phyloP scores from a whole-genome alignment of 2,888 invertebrate genomes.

The Belgica antarctica region DNA sequence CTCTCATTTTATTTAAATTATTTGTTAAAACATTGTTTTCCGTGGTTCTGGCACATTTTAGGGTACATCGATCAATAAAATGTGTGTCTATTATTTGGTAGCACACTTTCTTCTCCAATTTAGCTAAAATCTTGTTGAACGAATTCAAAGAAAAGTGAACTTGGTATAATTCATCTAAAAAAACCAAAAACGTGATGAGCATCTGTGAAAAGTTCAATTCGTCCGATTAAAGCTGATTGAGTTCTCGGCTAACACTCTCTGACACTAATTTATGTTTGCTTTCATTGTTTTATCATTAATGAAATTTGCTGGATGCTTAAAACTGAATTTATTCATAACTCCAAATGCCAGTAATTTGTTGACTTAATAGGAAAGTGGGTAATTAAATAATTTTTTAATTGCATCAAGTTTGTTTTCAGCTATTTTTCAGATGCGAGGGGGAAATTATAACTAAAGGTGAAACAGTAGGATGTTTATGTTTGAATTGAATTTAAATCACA shows the following conservation, averaged over 20 bases:
- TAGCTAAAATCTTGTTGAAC: too few relatives aligned
- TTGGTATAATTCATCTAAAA: too few relatives aligned
- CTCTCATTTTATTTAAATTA: conserved; percentile 15
- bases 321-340: conserved; percentile 42
- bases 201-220: neutral
- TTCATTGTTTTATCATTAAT: conserved; percentile 15
- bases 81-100: neutral
- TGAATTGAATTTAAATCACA: conserved; percentile 41
- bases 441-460: neutral
- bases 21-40: too few relatives aligned
- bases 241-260: neutral
- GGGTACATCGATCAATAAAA: too few relatives aligned
- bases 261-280: conserved; percentile 39
- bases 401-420: conserved; percentile 27
- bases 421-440: conserved; percentile 10
- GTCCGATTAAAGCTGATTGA: neutral
- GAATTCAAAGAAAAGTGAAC: too few relatives aligned
- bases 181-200: neutral
- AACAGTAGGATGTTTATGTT: conserved; percentile 43
- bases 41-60: too few relatives aligned
- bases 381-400: conserved; percentile 44
- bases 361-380: conserved; percentile 42
- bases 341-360: conserved; percentile 43
- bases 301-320: conserved; percentile 31
- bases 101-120: neutral